These are phyloP conservation scores for Periparus ater DNA, from an alignment of 2,797 vertebrate species.

Conservation along the genomic window DNA sequence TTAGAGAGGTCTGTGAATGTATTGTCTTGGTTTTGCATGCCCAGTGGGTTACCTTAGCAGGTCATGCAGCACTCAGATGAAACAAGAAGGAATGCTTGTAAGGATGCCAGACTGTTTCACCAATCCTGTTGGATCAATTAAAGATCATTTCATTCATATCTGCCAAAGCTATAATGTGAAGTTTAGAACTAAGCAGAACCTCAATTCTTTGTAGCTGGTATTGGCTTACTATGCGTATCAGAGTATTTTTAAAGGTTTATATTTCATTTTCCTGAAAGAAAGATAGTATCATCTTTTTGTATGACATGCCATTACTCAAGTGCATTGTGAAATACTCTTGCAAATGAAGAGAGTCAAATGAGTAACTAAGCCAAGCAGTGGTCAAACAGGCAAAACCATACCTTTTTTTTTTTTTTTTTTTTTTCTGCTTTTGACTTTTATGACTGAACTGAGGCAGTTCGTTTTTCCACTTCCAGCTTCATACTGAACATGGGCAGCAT, in stretches of 20 bases:
- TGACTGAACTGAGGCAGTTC: not conserved
- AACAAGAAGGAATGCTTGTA: not conserved
- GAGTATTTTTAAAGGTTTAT: not conserved
- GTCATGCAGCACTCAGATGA: not conserved
- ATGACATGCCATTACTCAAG: slow-evolving; percentile 5
- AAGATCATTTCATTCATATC: not conserved
- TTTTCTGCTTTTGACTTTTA: not conserved
- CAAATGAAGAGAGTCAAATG: not conserved
- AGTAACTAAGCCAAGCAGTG: slow-evolving; percentile 23
- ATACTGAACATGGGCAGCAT: not conserved
- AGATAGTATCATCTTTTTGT: not conserved
- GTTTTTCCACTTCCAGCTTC: not conserved
- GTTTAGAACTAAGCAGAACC: not conserved
- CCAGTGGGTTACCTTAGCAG: not conserved
- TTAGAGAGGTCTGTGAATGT: not conserved
- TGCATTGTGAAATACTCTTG: slow-evolving; percentile 2
- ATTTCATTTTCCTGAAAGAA: not conserved
- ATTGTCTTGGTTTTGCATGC: slow-evolving; percentile 17
- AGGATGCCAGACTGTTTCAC: slow-evolving; percentile 46
- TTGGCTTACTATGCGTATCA: not conserved
- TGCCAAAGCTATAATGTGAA: not conserved
- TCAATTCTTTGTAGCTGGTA: not conserved
- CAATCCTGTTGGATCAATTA: not conserved
- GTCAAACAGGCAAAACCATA: slow-evolving; percentile 9
- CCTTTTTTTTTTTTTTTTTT: not conserved